A percentile compares a stretch with the other conserved stretches of the same genome.
phyloP scores from a whole-genome alignment of 2,888 invertebrate species.

The Lomographa bimaculata region DNA sequence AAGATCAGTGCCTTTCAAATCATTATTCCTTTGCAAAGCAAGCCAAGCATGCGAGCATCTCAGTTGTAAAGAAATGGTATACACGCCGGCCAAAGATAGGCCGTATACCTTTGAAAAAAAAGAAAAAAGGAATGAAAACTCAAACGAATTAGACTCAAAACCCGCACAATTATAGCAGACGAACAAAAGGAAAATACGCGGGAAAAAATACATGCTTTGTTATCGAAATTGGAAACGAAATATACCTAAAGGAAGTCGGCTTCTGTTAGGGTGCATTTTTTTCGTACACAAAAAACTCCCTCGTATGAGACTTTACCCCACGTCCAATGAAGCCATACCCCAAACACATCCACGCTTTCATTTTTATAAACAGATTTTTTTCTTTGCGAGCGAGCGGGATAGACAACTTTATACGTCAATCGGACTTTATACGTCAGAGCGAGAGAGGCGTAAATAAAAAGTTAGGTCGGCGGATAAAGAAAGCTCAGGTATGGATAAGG shows the following conservation, averaged over 20 bases:
- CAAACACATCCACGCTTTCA: slow-evolving; percentile 68
- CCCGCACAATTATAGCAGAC: slow-evolving; percentile 70
- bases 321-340: slow-evolving; percentile 53
- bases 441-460: slow-evolving; percentile 73
- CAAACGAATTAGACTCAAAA: slow-evolving; percentile 58
- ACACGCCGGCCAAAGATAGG: slow-evolving; percentile 45
- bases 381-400: slow-evolving; percentile 64
- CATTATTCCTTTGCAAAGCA: slow-evolving; percentile 38
- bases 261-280: slow-evolving; percentile 72
- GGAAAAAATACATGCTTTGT: slow-evolving; percentile 75
- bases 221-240: slow-evolving; percentile 80
- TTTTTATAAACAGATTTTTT: slow-evolving; percentile 81
- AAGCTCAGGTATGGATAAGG: slow-evolving; percentile 82
- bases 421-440: slow-evolving; percentile 39
- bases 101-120: slow-evolving; percentile 44
- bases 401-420: slow-evolving; percentile 31
- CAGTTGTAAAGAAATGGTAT: slow-evolving; percentile 12
- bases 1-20: slow-evolving; percentile 33
- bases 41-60: slow-evolving; percentile 54
- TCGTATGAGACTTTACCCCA: slow-evolving; percentile 79
- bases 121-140: slow-evolving; percentile 46
- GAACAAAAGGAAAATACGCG: slow-evolving; percentile 55
- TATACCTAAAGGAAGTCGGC: slow-evolving; percentile 72
- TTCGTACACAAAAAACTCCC: slow-evolving; percentile 76
- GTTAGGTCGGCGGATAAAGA: slow-evolving; percentile 80